Percentiles rank a stretch among this genome's conserved stretches.
These are phyloP conservation scores for Oncorhynchus tshawytscha DNA, from an alignment of 2,113 vertebrate genomes.

Conservation along the genomic window DNA sequence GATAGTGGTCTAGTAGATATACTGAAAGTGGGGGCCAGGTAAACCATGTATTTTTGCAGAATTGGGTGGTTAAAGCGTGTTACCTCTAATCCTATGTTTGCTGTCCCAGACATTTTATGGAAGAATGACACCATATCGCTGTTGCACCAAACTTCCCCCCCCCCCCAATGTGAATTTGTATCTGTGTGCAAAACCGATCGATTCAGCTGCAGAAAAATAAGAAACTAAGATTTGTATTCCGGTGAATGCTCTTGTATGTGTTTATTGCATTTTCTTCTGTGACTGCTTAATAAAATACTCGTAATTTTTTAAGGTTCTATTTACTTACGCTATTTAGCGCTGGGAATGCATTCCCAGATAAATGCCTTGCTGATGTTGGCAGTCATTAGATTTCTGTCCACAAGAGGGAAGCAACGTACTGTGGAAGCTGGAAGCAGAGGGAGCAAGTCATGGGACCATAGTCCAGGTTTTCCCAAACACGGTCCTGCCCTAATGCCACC, in stretches of 20 bases:
- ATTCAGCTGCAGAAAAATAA: constrained; percentile 69
- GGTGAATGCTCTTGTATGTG: constrained; percentile 56
- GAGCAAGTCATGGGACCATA: not conserved
- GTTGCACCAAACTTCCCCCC: no score
- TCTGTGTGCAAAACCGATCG: constrained; percentile 59
- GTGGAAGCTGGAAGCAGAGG: not conserved
- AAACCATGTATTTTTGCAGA: constrained; percentile 4
- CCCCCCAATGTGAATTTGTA: constrained; percentile 46
- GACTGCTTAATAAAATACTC: not conserved
- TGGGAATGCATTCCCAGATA: not conserved
- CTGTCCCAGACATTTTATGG: not conserved
- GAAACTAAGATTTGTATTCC: constrained; percentile 64
- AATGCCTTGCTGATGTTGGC: not conserved
- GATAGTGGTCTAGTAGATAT: constrained; percentile 21
- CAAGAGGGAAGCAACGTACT: constrained; percentile 60
- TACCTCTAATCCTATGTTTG: not conserved
- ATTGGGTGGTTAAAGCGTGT: constrained; percentile 21
- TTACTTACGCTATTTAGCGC: no score
- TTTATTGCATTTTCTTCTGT: constrained; percentile 55
- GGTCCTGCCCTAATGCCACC: no score
- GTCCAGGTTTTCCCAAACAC: no score
- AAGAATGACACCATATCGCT: not conserved
- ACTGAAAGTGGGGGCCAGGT: constrained; percentile 34
- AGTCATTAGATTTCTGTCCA: constrained; percentile 28
- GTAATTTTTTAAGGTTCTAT: not conserved